Evolutionary conservation across 2,113 vertebrate species (phyloP), one percentile per base, ranked within the genome.

Genomic region (Toxotes jaculatrix): DNA sequence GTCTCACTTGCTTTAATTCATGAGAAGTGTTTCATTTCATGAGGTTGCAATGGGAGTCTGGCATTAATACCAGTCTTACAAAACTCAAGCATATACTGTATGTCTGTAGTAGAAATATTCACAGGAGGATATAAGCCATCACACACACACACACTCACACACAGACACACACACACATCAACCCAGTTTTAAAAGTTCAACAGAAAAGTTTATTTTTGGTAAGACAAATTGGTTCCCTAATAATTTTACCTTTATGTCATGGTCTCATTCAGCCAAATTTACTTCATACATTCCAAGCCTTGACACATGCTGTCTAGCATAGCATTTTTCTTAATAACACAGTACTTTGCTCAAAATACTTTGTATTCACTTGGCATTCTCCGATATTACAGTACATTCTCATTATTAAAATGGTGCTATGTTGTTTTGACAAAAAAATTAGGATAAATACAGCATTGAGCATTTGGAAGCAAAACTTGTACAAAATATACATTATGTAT

Each of bases 121-220:
- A 32, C 27, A 55, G 42, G 11, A 3, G 42, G 10, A 43, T 67
- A 51, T 13, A 42, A 40, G 74, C 0, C 11, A 19, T 23, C 60
- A 55, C 13, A 51, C 38, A 49, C 11, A 23, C n/a, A 19, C 21
- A 64, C 13, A 45, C 14, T 40, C 23, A 45, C 16, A 45, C 23
- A 34, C n/a, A n/a, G n/a, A n/a, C 27, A 63, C 17, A 51, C 13
- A 57, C 23, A 45, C 16, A 45, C 23, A 34, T 1, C 12, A 83
- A 1, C 4, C 17, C 45, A 60, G 23, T 61, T 85, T 68, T 51
- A 60, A 75, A 81, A 88, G 76, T 78, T 75, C 7, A 79, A 56
- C 75, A 61, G 56, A 82, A 76, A 89, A 40, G 27, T 88, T 88
- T 86, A 87, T 91, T 84, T 80, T 77, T 83, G 77, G 78, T 89